These are phyloP conservation scores for Agraylea sexmaculata DNA, from an alignment of 1,140 invertebrate genomes.

Conservation along the genomic window DNA sequence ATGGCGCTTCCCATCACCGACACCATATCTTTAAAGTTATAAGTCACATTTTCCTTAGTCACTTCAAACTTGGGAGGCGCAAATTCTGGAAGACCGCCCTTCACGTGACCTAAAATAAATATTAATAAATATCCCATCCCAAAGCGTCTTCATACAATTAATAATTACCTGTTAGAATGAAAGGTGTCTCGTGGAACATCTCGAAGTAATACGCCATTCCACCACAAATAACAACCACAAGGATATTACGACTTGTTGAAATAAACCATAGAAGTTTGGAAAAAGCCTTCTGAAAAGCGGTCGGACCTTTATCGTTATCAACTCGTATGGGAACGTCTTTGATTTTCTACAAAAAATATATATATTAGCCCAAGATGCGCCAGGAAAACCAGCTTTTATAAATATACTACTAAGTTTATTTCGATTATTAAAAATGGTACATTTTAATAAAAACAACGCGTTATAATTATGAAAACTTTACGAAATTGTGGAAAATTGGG, in stretches of 20 bases:
- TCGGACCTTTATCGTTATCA: slow-evolving; percentile 27
- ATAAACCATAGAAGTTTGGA: slow-evolving; percentile 55
- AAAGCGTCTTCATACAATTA: neutral
- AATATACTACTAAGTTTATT: too few relatives aligned
- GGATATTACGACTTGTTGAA: slow-evolving; percentile 64
- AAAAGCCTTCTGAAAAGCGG: slow-evolving; percentile 30
- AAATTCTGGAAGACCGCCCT: slow-evolving; percentile 54
- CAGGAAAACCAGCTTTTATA: too few relatives aligned
- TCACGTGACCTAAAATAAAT: slow-evolving; percentile 46
- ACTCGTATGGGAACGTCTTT: slow-evolving; percentile 52
- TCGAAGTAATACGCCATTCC: slow-evolving; percentile 53
- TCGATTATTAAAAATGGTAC: too few relatives aligned
- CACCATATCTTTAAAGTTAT: slow-evolving; percentile 54
- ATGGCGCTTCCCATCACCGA: slow-evolving; percentile 59
- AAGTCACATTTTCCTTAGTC: slow-evolving; percentile 50
- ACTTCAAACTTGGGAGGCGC: slow-evolving; percentile 50
- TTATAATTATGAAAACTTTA: too few relatives aligned
- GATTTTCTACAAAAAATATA: slow-evolving; percentile 47
- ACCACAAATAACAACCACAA: slow-evolving; percentile 60
- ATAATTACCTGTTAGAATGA: slow-evolving; percentile 52
- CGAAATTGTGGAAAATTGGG: too few relatives aligned
- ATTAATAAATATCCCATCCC: neutral
- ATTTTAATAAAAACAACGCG: too few relatives aligned
- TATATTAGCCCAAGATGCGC: too few relatives aligned
- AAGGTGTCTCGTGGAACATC: slow-evolving; percentile 46